Base-by-base conservation (phyloP, 2,113 vertebrate genomes). In the Rhodinocichla rosea region DNA sequence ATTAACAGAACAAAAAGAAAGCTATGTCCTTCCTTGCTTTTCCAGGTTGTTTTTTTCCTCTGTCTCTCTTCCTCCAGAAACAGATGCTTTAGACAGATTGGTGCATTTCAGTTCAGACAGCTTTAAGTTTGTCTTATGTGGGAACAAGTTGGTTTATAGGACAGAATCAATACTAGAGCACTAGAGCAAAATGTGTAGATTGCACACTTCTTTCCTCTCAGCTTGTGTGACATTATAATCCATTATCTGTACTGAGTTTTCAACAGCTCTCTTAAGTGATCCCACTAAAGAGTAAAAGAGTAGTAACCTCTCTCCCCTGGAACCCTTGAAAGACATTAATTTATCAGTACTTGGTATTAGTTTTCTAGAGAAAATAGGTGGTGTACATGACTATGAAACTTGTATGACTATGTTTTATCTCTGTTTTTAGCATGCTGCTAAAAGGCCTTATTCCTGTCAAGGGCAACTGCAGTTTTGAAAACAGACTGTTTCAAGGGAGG, bases 1-100 rank as follows among this genome's bases (percentile, higher is more conserved):
- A 93, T 97, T 97, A 96, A 49, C 78, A 71, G 47, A 53, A 49
- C 37, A 73, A 71, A 95, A 80, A 59, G 19, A 57, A 53, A 60
- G 16, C 33, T 30, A 33, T 45, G 47, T 74, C 50, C 39, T 92
- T 75, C 52, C 37, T 90, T 80, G 44, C 19, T 75, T 79, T 45
- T 78, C n/a, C 50, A 30, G 30, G 45, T 56, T 56, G 15, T 4
- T 32, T 63, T 21, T 50, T 14, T 3, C 0, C 13, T 47, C 3
- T 26, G 3, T 42, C 33, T 17, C 3, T 40, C 13, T 60, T 21
- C 32, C 45, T 63, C 53, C 57, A 81, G 67, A 74, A 94, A 75
- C 21, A 73, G 69, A 77, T 40, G 23, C 57, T 95, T 84, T 75
- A 40, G 63, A 85, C 16, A 93, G 44, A 40, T 75, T 55, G 56